These are phyloP conservation scores for Platichthys stellatus DNA, from an alignment of 2,113 vertebrate genomes.

Conservation along the genomic window DNA sequence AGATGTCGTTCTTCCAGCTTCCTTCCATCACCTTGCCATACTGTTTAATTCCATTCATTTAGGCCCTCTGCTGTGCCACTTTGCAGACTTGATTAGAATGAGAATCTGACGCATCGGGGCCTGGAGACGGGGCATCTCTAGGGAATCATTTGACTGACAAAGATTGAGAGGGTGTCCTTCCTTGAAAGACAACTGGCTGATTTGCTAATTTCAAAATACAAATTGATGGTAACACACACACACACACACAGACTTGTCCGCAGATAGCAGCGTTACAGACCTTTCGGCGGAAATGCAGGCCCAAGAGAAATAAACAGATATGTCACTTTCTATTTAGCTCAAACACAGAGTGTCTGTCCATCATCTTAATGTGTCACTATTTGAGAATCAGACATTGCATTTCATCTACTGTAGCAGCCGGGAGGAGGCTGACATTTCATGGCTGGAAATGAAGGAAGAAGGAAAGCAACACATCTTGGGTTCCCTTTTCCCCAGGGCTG, in stretches of 20 bases:
- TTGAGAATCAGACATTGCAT: slow-evolving; percentile 54
- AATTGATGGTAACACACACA: slow-evolving; percentile 68
- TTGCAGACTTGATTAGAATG: slow-evolving; percentile 72
- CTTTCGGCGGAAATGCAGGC: slow-evolving; percentile 60
- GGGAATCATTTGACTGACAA: slow-evolving; percentile 73
- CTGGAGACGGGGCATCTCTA: slow-evolving; percentile 50
- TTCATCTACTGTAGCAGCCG: slow-evolving; percentile 32
- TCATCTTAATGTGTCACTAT: slow-evolving; percentile 69
- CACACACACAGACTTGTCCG: slow-evolving; percentile 31
- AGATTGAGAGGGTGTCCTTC: slow-evolving; percentile 77
- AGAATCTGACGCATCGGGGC: slow-evolving; percentile 55
- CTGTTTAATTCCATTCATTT: slow-evolving; percentile 74
- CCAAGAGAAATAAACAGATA: slow-evolving; percentile 78
- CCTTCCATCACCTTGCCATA: slow-evolving; percentile 16
- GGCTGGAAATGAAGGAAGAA: slow-evolving; percentile 20
- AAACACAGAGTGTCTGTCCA: slow-evolving; percentile 68
- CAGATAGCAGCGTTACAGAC: slow-evolving; percentile 46
- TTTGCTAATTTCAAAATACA: slow-evolving; percentile 75
- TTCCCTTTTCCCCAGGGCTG: not conserved
- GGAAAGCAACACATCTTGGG: not conserved
- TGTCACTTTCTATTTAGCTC: slow-evolving; percentile 80
- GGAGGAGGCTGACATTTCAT: slow-evolving; percentile 21
- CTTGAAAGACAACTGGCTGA: slow-evolving; percentile 76
- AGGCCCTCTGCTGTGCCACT: slow-evolving; percentile 60
- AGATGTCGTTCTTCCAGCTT: slow-evolving; percentile 32